A percentile compares a stretch with the other conserved stretches of the same genome.
These are phyloP conservation scores for Pongo pygmaeus DNA, from an alignment of 2,113 vertebrate species.

Conservation along the genomic window DNA sequence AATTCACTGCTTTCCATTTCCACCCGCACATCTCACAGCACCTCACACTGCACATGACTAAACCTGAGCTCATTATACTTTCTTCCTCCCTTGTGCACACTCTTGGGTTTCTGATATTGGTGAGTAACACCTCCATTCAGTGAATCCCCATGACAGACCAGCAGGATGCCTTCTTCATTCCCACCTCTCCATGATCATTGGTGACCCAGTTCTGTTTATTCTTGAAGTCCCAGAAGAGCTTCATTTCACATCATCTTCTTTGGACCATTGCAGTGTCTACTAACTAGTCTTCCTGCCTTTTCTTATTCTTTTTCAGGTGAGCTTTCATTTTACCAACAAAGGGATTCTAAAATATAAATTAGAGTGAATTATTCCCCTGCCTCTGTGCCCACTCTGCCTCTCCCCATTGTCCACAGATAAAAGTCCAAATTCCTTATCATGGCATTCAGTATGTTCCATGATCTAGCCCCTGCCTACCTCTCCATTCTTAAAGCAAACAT, in stretches of 20 bases:
- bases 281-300: neutral
- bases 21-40: no score
- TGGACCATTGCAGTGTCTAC: neutral
- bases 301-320: neutral
- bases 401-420: neutral
- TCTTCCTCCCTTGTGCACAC: neutral
- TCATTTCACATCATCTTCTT: neutral
- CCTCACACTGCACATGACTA: rapidly evolving
- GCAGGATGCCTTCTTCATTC: neutral
- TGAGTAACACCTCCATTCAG: neutral
- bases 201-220: neutral
- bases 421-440: neutral
- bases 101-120: neutral
- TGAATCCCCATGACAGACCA: neutral
- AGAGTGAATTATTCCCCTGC: neutral
- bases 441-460: neutral
- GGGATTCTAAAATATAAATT: neutral
- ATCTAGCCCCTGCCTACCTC: neutral
- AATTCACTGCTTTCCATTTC: rapidly evolving
- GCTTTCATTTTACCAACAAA: neutral
- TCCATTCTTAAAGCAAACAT: neutral
- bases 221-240: neutral
- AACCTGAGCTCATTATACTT: neutral
- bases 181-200: neutral
- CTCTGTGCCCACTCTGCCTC: neutral